phyloP scores from a whole-genome alignment of 2,113 vertebrate species.

The Archocentrus centrarchus region DNA sequence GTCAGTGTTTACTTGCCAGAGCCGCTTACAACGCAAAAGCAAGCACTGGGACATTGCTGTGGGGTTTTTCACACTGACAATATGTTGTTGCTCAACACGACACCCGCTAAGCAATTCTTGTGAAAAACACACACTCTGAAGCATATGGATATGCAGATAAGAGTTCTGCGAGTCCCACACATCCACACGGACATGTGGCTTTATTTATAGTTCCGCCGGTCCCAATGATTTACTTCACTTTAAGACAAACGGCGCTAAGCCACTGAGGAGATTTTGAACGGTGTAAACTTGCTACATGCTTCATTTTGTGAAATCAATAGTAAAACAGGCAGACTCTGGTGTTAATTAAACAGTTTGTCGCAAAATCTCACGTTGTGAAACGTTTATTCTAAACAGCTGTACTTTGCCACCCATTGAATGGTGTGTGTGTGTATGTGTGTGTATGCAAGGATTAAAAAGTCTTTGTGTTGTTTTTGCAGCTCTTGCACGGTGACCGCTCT shows the following conservation, averaged over 20 bases:
- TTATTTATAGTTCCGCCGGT: slow-evolving; percentile 20
- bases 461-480: background rate
- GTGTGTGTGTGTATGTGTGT: background rate
- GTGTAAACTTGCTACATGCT: slow-evolving; percentile 3
- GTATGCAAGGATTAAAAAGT: background rate
- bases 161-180: slow-evolving; percentile 4
- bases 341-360: slow-evolving; percentile 17
- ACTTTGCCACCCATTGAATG: background rate
- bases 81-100: slow-evolving; percentile 48
- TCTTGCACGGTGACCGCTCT: slow-evolving; percentile 44
- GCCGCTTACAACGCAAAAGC: slow-evolving; percentile 27
- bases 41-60: slow-evolving; percentile 56
- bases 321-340: background rate
- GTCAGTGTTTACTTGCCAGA: slow-evolving; percentile 53
- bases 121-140: background rate
- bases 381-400: background rate
- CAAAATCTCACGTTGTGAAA: slow-evolving; percentile 13
- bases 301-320: background rate
- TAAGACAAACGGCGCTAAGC: background rate
- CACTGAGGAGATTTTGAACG: background rate
- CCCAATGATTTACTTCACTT: slow-evolving; percentile 26
- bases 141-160: slow-evolving; percentile 42
- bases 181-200: slow-evolving; percentile 1
- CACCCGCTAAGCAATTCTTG: slow-evolving; percentile 32
- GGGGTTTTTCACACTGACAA: slow-evolving; percentile 59